Conservation (phyloP, 1,140 invertebrate species). For the Drosophila persimilis region DNA sequence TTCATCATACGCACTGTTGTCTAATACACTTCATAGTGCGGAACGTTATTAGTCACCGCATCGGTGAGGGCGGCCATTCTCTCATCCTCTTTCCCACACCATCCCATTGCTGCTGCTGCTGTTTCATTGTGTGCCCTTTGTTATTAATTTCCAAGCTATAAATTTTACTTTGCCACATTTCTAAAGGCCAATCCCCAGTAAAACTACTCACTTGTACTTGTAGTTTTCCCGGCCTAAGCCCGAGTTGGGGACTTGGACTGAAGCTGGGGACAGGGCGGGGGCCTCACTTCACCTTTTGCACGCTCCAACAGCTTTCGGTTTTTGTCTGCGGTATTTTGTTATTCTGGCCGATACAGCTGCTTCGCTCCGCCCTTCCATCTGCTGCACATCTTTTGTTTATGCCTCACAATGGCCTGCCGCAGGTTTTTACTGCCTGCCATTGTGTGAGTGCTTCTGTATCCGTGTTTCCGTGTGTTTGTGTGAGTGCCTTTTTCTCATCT, state of each 20-base stretch:
- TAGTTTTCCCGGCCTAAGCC: neutral
- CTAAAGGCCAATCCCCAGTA: slow-evolving; percentile 63
- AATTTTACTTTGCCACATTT: slow-evolving; percentile 80
- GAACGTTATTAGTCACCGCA: slow-evolving; percentile 45
- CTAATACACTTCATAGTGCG: slow-evolving; percentile 47
- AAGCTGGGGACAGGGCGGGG: neutral
- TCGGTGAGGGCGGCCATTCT: slow-evolving; percentile 30
- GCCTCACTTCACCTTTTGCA: slow-evolving; percentile 64
- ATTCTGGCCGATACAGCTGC: slow-evolving; percentile 62
- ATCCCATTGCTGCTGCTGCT: slow-evolving; percentile 12
- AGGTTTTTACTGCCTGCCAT: slow-evolving; percentile 76
- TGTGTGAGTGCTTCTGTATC: slow-evolving; percentile 30
- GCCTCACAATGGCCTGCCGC: slow-evolving; percentile 75
- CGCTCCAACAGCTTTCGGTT: slow-evolving; percentile 66
- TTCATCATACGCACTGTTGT: slow-evolving; percentile 51
- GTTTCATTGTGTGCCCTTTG: slow-evolving; percentile 74
- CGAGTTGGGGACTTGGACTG: neutral
- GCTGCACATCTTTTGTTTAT: slow-evolving; percentile 78
- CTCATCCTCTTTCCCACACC: slow-evolving; percentile 42
- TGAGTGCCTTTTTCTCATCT: slow-evolving; percentile 25
- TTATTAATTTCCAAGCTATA: slow-evolving; percentile 81
- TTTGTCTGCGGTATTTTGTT: slow-evolving; percentile 66
- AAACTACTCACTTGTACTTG: slow-evolving; percentile 52
- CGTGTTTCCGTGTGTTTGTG: neutral
- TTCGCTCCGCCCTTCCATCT: slow-evolving; percentile 46